A percentile compares a stretch with the other conserved stretches of the same genome.
phyloP scores from a whole-genome alignment of 1,140 invertebrate species.

The Hyles euphorbiae region DNA sequence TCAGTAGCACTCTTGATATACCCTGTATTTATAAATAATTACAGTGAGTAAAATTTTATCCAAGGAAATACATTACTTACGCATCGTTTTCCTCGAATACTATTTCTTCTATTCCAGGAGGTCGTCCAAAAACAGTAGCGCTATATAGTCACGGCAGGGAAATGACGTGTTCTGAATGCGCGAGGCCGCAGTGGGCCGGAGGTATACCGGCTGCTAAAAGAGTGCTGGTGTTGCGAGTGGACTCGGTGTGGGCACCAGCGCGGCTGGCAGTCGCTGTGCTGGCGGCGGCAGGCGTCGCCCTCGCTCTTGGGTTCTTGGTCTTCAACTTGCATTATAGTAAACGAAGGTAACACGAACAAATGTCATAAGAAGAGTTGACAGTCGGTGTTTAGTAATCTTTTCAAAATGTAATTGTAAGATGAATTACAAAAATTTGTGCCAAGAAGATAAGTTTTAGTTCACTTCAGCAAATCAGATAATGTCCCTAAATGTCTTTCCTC shows the following conservation, averaged over 20 bases:
- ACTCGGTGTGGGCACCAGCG: constrained; percentile 81
- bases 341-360: constrained; percentile 79
- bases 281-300: constrained; percentile 84
- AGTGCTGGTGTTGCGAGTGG: constrained; percentile 82
- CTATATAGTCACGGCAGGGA: constrained; percentile 82
- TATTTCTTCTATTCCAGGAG: constrained; percentile 76
- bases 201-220: constrained; percentile 87
- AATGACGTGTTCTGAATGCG: constrained; percentile 82
- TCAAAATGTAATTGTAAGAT: too few relatives aligned
- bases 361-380: too few relatives aligned
- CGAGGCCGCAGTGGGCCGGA: constrained; percentile 82
- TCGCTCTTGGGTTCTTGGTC: constrained; percentile 86
- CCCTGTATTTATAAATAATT: too few relatives aligned
- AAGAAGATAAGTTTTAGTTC: too few relatives aligned
- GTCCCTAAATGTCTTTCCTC: too few relatives aligned
- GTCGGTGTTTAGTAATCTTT: too few relatives aligned
- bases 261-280: constrained; percentile 75
- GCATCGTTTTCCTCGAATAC: too few relatives aligned
- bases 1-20: too few relatives aligned
- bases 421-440: too few relatives aligned
- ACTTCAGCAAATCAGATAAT: too few relatives aligned
- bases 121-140: constrained; percentile 81
- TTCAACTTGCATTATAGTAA: constrained; percentile 93
- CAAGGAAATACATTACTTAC: too few relatives aligned
- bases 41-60: too few relatives aligned